These are phyloP conservation scores for Burhinus bistriatus DNA, from an alignment of 2,113 vertebrate genomes.

Conservation along the genomic window DNA sequence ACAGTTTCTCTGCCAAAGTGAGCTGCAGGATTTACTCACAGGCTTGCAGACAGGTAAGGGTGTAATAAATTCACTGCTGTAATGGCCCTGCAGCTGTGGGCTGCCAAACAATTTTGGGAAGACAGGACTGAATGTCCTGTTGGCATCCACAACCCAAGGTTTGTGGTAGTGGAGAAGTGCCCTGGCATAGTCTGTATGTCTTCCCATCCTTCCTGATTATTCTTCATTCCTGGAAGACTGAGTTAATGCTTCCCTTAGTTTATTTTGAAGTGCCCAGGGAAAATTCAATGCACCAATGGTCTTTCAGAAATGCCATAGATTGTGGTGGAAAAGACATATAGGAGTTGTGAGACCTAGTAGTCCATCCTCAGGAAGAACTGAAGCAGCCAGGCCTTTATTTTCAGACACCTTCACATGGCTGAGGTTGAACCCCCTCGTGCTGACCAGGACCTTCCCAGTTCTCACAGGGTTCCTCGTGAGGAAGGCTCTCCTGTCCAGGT, in stretches of 20 bases:
- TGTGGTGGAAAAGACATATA: neutral
- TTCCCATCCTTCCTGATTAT: neutral
- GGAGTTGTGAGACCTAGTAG: neutral
- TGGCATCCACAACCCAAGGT: neutral
- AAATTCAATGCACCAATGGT: neutral
- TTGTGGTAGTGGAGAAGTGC: neutral
- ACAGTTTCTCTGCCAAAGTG: neutral
- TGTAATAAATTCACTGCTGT: neutral
- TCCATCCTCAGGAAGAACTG: neutral
- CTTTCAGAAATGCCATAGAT: neutral
- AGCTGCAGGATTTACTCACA: neutral
- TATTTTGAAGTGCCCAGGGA: neutral
- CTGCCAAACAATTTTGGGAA: neutral
- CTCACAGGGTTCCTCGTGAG: fast-evolving
- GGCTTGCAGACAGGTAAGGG: neutral
- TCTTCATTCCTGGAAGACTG: neutral
- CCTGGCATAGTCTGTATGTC: neutral
- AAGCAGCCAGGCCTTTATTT: neutral
- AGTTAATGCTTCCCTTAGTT: neutral
- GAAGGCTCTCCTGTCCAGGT: neutral
- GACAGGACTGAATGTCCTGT: neutral
- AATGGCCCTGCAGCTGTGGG: neutral
- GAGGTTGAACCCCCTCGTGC: neutral
- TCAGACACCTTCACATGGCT: neutral
- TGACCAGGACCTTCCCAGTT: neutral